Evolutionary conservation across 2,113 vertebrate species (phyloP).

Genomic region (Platysternon megacephalum): DNA sequence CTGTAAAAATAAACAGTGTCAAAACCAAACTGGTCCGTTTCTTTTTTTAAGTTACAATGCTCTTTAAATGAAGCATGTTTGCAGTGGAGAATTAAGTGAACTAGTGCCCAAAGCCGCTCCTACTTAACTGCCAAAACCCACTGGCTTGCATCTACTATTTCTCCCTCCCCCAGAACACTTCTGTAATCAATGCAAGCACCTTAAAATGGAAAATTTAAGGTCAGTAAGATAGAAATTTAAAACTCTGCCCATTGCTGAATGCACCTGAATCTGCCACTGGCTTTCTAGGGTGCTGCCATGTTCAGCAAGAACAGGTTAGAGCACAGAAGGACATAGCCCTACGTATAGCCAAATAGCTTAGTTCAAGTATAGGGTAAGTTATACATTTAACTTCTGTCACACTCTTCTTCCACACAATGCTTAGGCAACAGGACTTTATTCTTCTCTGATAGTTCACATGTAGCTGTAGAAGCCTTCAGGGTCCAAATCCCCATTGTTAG

Average conservation of each 20-base stretch:
- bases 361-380: background rate
- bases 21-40: background rate
- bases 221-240: background rate
- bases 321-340: background rate
- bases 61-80: background rate
- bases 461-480: background rate
- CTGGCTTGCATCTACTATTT: background rate
- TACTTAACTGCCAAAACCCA: background rate
- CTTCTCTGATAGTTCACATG: background rate
- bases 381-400: background rate
- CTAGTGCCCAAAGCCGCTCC: background rate
- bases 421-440: background rate
- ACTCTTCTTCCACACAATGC: background rate
- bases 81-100: background rate
- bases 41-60: background rate
- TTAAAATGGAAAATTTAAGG: background rate
- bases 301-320: background rate
- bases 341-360: background rate
- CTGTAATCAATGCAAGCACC: background rate
- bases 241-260: background rate
- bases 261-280: background rate
- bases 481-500: background rate
- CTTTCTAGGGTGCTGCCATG: background rate
- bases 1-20: slow-evolving; percentile 45
- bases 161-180: background rate